These are phyloP conservation scores for Zaprionus ornatus DNA, from an alignment of 1,140 invertebrate genomes.

Conservation along the genomic window DNA sequence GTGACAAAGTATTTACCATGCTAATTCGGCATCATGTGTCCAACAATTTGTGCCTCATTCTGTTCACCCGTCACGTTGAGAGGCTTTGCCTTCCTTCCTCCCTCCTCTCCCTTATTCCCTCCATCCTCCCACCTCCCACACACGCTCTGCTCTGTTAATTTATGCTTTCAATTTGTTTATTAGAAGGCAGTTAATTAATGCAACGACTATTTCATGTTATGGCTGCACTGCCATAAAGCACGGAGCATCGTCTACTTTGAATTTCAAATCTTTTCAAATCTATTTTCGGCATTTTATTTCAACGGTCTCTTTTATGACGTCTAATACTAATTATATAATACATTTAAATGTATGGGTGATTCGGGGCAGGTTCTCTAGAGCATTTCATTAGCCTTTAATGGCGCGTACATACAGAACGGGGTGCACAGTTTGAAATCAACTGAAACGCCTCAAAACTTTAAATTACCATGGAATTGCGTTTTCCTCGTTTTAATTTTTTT, in stretches of 20 bases:
- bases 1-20: conserved; percentile 23
- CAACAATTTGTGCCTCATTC: conserved; percentile 8
- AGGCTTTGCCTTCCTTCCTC: background rate
- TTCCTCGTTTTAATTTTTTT: conserved; percentile 27
- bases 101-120: background rate
- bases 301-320: conserved; percentile 32
- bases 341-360: conserved; percentile 32
- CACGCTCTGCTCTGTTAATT: conserved; percentile 9
- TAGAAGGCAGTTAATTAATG: conserved; percentile 34
- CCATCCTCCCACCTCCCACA: background rate
- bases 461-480: conserved; percentile 39
- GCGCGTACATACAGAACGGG: background rate
- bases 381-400: conserved; percentile 31
- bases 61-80: background rate
- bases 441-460: conserved; percentile 19
- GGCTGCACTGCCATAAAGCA: conserved; percentile 13
- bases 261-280: conserved; percentile 36
- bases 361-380: conserved; percentile 20
- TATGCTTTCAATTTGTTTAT: conserved; percentile 28
- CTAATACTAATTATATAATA: conserved; percentile 42
- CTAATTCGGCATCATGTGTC: conserved; percentile 1
- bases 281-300: conserved; percentile 27
- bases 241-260: conserved; percentile 14
- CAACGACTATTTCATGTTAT: conserved; percentile 22
- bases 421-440: background rate